Conservation (phyloP, 2,888 invertebrate genomes). For the Priocnemis perturbator region DNA sequence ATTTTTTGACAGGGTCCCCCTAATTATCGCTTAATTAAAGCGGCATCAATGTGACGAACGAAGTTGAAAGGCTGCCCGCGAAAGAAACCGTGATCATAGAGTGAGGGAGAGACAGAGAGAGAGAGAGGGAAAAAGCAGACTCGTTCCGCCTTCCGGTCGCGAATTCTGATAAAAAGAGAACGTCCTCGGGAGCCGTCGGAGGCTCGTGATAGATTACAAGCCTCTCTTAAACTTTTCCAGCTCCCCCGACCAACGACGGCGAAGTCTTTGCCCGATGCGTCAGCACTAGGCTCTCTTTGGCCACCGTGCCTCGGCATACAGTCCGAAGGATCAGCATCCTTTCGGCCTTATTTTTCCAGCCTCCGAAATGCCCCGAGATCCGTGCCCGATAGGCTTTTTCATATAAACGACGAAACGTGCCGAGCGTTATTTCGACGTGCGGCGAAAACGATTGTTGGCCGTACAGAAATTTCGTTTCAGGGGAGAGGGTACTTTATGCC, state of each 20-base stretch:
- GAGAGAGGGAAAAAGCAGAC: not conserved
- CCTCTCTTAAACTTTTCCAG: not conserved
- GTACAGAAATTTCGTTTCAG: not conserved
- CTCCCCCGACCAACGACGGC: not conserved
- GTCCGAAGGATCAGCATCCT: not conserved
- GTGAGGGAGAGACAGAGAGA: not conserved
- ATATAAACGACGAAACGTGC: not conserved
- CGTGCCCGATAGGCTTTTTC: too few species aligned
- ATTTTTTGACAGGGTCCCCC: too few species aligned
- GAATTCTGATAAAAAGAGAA: not conserved
- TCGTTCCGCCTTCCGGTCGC: not conserved
- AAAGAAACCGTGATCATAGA: too few species aligned
- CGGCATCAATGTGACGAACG: too few species aligned
- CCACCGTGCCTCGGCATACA: not conserved
- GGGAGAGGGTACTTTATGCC: not conserved
- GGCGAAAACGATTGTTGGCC: not conserved
- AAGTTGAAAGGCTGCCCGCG: too few species aligned
- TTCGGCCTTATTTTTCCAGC: too few species aligned
- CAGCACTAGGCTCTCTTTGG: constrained; percentile 3
- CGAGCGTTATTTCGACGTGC: not conserved
- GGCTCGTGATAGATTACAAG: not conserved
- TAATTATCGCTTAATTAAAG: too few species aligned
- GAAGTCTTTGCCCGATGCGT: not conserved
- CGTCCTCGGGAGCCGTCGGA: not conserved
- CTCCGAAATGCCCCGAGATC: too few species aligned